Base-by-base conservation (phyloP, 2,888 invertebrate species). In the Drosophila nr. perissopoda region DNA sequence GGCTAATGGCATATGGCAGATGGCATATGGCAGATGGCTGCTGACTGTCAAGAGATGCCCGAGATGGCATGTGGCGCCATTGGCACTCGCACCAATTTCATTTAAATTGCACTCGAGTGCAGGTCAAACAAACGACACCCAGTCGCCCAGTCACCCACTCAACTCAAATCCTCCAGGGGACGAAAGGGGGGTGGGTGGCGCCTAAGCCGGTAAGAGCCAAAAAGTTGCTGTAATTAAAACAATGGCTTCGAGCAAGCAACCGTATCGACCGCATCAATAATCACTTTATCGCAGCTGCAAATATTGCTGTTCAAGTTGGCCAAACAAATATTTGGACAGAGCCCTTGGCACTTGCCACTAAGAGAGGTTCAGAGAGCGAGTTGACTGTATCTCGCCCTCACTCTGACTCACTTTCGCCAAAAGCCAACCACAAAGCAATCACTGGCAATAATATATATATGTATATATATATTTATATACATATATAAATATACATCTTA, bases 221-320 rank as follows among this genome's bases (percentile, higher is more conserved):
- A 77, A 81, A 82, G 69, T 76, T 76, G 54, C 51, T 51, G 65
- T 67, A 88, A 76, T 84, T 88, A 79, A 82, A 74, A 49, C 69
- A 66, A 68, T 51, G 61, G 62, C 65, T 72, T 42, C 18, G 18
- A 57, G 38, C 66, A 74, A 52, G 38, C 64, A 74, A 54, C 63
- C 62, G 42, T 54, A 27, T 18, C 40, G 46, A 70, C 69, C 82
- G 60, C 85, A 79, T 58, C 73, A 68, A 82, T 88, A 70, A 84
- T 88, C 76, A 79, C 82, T 84, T 82, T 70, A 73, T 71, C 54
- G n/a, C n/a, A 31, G 48, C 27, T 16, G 21, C 61, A 56, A 74
- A 66, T 63, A 79, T 79, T 74, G 74, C 60, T 57, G 54, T 60
- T 77, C 56, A 51, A 64, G 52, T 64, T 74, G 68, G 49, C 57